Base-by-base conservation (phyloP, 2,113 vertebrate genomes). In the Triplophysa siluroides region DNA sequence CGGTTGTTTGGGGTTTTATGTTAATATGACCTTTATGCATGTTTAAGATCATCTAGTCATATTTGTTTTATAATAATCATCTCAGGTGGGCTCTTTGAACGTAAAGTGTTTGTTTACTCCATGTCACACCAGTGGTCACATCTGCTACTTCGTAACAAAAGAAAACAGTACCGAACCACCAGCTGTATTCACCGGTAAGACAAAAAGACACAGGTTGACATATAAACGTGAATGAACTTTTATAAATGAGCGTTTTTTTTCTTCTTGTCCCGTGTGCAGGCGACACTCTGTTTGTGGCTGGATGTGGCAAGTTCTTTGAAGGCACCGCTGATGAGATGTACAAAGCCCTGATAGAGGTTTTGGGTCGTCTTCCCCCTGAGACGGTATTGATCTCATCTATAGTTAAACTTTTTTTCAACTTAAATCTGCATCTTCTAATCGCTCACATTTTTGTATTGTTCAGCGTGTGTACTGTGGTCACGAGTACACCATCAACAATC, bases 301-400 rank as follows among this genome's bases (percentile, higher is more conserved):
- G 98, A 10, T 99, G 98, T 16, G 98, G 98, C 54, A 99, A 99
- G 85, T 99, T 99, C 91, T 99, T 96, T 1, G 98, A 99, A 87
- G 98, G 98, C 5, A 98, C 97, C 0, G 94, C 97, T 0, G 97
- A 98, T 0, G 96, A 99, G 84, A 99, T 99, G 98, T 94, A 96
- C 90, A 94, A 84, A 90, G 97, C 98, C 0, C 88, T 99, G 90
- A 93, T 99, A 0, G 95, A 97, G 45, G 88, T 96, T 79, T 83
- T 99, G 79, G 98, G 97, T 54, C 90, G 83, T 54, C 90, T 99
- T 63, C 96, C 96, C 58, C 93, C 95, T 24, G 83, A 92, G 88
- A 98, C 98, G 45, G 98, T 99, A 94, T 18, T 78, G 26, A 65
- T 41, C 19, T 38, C 33, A 71, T 66, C 11, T 43, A 43, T 26